These are phyloP conservation scores for Micrasema longulum DNA, from an alignment of 1,140 invertebrate genomes.

Conservation along the genomic window DNA sequence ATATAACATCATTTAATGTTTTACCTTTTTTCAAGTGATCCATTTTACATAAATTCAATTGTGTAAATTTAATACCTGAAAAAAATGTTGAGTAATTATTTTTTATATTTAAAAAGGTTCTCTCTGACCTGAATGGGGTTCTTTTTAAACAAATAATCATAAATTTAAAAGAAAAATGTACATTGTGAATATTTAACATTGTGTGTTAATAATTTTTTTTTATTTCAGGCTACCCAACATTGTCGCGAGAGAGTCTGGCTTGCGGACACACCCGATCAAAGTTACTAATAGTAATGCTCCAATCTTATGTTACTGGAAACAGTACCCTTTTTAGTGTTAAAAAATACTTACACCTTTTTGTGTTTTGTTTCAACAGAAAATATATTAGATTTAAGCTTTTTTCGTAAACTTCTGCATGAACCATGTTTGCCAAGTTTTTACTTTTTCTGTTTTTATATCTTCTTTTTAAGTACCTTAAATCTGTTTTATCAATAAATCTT, in stretches of 20 bases:
- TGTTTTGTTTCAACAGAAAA: neutral
- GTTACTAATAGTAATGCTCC: neutral
- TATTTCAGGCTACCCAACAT: constrained; percentile 63
- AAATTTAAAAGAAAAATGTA: neutral
- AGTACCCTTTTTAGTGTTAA: neutral
- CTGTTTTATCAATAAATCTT: neutral
- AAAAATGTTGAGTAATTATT: neutral
- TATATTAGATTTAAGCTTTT: neutral
- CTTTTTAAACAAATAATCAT: neutral
- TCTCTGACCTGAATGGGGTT: neutral
- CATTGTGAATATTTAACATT: neutral
- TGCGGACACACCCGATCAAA: constrained; percentile 46
- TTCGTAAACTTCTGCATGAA: neutral
- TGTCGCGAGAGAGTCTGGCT: constrained; percentile 66
- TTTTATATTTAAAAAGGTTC: neutral
- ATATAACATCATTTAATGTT: no score
- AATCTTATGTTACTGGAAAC: neutral
- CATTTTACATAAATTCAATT: neutral
- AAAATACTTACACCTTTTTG: neutral
- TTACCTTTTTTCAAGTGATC: no score
- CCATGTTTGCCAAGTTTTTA: neutral
- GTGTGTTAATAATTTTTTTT: constrained; percentile 4
- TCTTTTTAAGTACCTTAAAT: neutral
- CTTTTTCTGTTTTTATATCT: neutral
- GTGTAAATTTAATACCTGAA: neutral